Percentiles rank a stretch among this genome's conserved stretches.
These are phyloP conservation scores for Leuctra nigra DNA, from an alignment of 2,888 invertebrate genomes.

Conservation along the genomic window DNA sequence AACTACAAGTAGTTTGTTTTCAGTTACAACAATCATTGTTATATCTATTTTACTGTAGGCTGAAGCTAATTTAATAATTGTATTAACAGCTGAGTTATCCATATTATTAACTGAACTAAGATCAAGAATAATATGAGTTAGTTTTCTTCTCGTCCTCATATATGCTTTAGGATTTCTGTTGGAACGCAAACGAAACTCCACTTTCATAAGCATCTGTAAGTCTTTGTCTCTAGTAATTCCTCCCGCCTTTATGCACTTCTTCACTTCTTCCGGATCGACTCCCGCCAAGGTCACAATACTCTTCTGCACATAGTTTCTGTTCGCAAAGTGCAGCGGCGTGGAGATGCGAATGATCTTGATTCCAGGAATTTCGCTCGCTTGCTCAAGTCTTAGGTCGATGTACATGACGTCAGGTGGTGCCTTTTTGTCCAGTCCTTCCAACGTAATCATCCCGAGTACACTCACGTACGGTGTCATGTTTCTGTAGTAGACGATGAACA, in stretches of 20 bases:
- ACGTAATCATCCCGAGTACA: not conserved
- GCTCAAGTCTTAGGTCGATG: not conserved
- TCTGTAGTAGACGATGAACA: not conserved
- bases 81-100: not conserved
- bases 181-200: not conserved
- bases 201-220: not conserved
- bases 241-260: not conserved
- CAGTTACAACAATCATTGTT: not conserved
- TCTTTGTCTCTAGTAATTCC: no score
- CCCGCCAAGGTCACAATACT: not conserved
- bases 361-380: constrained; percentile 9
- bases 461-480: not conserved
- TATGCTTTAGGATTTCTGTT: not conserved
- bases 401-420: not conserved
- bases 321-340: not conserved
- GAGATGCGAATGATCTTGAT: not conserved
- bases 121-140: not conserved
- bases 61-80: not conserved
- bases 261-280: not conserved
- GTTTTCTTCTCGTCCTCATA: not conserved
- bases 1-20: not conserved
- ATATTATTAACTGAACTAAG: not conserved
- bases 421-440: not conserved
- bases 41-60: not conserved
- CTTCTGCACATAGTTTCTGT: not conserved